Evolutionary conservation across 1,140 invertebrate genomes (phyloP), one percentile per base, ranked within the genome.

Genomic region (Caenorhabditis remanei): DNA sequence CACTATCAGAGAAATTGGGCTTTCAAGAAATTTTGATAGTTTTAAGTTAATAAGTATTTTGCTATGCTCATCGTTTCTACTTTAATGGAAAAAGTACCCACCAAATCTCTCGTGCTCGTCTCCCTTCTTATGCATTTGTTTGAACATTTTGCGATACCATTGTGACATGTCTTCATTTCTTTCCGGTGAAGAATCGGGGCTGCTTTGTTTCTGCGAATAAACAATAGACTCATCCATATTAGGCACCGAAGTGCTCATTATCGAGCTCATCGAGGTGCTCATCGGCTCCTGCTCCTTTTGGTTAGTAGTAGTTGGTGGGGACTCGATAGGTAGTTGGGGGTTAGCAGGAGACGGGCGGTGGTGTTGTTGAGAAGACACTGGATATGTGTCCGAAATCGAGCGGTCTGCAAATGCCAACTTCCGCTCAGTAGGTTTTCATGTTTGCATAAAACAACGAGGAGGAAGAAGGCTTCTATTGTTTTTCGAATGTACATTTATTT

Each of bases 101-200:
- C 71, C 46, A 79, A 79, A 79, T 50, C 46, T 41, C 46, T 79
- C 50, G 16, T 48, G 14, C 11, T 84, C 83, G 40, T 84, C 83
- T 41, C 55, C 87, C 19, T 87, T 67, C 32, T 56, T 88, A 55
- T 88, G 87, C 83, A 88, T 84, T 32, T 85, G 87, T 55, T 85
- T 88, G 84, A 85, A 88, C 87, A 88, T 88, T 46, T 85, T 82
- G 67, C 65, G 41, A 56, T 88, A 88, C 87, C 87, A 88, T 21
- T 75, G 40, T 24, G 53, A 71, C 87, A 88, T 88, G 19, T 88
- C 87, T 14, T 79, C 71, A 79, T 79, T 4, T 50, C 71, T 9
- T 13, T 79, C 71, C 19, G 71, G 71, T 11, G 71, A 79, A 13
- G 71, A 79, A n/a, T 79, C 71, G 9, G 71, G 19, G n/a, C 71